Conservation (phyloP, 1,140 invertebrate species). For the Brachionus plicatilis region DNA sequence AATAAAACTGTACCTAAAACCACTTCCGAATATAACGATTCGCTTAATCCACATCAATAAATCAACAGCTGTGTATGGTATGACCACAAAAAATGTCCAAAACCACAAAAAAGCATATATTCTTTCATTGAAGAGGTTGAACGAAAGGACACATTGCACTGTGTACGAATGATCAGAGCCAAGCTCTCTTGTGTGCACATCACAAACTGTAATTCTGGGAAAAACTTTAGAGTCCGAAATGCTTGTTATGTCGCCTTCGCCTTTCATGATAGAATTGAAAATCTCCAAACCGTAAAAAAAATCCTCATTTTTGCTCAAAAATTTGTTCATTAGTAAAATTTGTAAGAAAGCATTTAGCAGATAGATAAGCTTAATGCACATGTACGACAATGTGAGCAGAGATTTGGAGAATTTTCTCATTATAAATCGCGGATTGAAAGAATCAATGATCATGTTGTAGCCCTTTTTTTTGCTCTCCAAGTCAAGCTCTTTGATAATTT, state of each 20-base stretch:
- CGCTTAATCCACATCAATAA: not conserved
- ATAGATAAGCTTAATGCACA: conserved; percentile 10
- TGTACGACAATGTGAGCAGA: not conserved
- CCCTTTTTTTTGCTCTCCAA: not conserved
- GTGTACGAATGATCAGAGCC: conserved; percentile 36
- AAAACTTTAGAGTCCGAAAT: conserved; percentile 9
- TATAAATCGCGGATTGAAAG: not conserved
- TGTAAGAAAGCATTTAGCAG: conserved; percentile 5
- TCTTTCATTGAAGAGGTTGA: conserved; percentile 39
- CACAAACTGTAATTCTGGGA: conserved; percentile 35
- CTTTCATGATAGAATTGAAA: not conserved
- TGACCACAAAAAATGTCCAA: conserved; percentile 27
- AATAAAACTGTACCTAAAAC: conserved; percentile 33
- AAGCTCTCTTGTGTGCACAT: conserved; percentile 26
- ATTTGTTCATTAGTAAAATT: conserved; percentile 25
- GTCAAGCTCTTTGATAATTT: conserved; percentile 3
- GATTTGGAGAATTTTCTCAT: conserved; percentile 21
- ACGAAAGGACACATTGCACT: conserved; percentile 36
- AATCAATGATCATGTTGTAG: not conserved
- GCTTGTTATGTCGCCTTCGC: not conserved
- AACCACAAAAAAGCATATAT: conserved; percentile 38
- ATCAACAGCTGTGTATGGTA: not conserved
- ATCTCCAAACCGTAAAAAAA: conserved; percentile 1
- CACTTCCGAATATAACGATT: not conserved
- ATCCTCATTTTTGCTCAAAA: conserved; percentile 26